Evolutionary conservation across 2,113 vertebrate species (phyloP).

Genomic region (Edolisoma coerulescens): DNA sequence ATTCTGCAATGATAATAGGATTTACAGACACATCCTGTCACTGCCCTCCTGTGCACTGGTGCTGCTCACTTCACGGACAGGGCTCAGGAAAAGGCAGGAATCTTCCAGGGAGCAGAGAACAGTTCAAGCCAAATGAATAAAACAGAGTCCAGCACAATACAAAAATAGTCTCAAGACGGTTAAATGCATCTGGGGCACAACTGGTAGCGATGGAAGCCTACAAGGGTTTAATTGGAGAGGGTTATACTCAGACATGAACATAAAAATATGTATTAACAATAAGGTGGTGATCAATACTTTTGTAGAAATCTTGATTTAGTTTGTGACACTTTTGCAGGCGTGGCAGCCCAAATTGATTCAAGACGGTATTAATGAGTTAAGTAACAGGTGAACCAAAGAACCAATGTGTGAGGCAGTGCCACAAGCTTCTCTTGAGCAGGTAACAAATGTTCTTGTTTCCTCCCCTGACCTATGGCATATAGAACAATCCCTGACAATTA

Average conservation of each 20-base stretch:
- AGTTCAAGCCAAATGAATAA: not conserved
- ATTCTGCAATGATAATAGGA: not conserved
- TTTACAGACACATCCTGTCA: not conserved
- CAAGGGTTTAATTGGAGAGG: not conserved
- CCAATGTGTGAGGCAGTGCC: not conserved
- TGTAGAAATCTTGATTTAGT: not conserved
- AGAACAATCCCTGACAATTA: not conserved
- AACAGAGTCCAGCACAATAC: not conserved
- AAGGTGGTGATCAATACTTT: not conserved
- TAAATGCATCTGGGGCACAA: not conserved
- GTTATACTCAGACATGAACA: not conserved
- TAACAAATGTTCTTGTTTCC: conserved; percentile 22
- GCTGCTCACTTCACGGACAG: not conserved
- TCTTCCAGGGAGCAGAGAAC: not conserved
- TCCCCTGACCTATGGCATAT: conserved; percentile 12
- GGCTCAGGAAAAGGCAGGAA: not conserved
- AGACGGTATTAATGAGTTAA: conserved; percentile 28
- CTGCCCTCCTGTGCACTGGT: not conserved
- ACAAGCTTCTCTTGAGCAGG: not conserved
- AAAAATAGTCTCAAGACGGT: not conserved
- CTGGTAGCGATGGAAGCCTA: no score
- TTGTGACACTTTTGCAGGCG: not conserved
- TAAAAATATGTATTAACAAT: not conserved
- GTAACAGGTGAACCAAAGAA: not conserved
- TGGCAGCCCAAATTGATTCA: conserved; percentile 26